Evolutionary conservation across 2,888 invertebrate species (phyloP).

Genomic region (Sminthurinus aureus): DNA sequence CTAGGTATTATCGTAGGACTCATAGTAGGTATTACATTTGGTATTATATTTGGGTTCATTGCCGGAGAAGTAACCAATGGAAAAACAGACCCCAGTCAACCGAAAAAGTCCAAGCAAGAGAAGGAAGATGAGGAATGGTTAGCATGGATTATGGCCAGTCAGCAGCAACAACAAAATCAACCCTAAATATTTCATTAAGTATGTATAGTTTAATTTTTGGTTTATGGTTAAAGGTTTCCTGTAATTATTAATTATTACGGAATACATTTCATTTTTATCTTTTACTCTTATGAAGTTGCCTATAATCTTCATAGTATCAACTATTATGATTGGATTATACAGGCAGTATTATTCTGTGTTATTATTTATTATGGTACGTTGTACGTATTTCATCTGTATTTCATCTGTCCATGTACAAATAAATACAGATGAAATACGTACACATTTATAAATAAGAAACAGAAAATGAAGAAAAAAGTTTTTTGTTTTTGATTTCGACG

Average conservation of each 20-base stretch:
- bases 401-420: no score
- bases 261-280: neutral
- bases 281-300: constrained; percentile 11
- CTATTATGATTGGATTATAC: no score
- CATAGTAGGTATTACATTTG: constrained; percentile 59
- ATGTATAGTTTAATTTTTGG: neutral
- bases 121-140: constrained; percentile 60
- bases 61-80: constrained; percentile 60
- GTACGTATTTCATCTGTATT: no score
- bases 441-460: no score
- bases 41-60: constrained; percentile 59
- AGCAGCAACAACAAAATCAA: constrained; percentile 41
- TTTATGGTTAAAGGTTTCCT: neutral
- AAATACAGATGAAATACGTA: no score
- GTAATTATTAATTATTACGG: neutral
- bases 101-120: constrained; percentile 60
- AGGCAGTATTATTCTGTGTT: no score
- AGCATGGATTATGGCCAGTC: constrained; percentile 59
- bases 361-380: no score
- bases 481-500: no score
- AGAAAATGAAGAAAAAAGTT: no score
- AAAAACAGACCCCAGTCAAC: constrained; percentile 54
- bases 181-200: neutral
- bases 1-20: constrained; percentile 57
- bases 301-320: no score